phyloP scores from a whole-genome alignment of 1,140 invertebrate species.

The Rhynchophorus ferrugineus region DNA sequence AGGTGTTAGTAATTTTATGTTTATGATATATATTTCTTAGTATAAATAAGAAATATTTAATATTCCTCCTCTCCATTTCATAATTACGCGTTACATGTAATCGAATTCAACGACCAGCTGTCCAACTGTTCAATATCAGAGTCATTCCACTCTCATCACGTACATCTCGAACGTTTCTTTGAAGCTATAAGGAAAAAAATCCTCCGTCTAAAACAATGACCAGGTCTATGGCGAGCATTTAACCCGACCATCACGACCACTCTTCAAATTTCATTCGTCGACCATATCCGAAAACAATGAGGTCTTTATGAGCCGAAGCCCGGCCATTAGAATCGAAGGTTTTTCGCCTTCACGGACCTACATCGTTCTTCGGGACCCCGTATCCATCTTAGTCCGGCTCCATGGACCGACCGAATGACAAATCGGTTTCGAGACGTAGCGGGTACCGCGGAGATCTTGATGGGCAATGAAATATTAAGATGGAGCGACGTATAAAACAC shows the following conservation, averaged over 20 bases:
- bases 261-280: slow-evolving; percentile 22
- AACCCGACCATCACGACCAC: slow-evolving; percentile 15
- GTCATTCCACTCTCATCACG: not conserved
- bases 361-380: not conserved
- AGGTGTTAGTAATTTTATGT: too few relatives aligned
- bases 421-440: slow-evolving; percentile 15
- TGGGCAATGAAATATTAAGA: slow-evolving; percentile 22
- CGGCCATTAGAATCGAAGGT: slow-evolving; percentile 18
- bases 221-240: slow-evolving; percentile 1
- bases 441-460: slow-evolving; percentile 14
- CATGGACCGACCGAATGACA: slow-evolving; percentile 12
- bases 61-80: too few relatives aligned
- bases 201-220: slow-evolving; percentile 7
- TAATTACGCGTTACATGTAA: too few relatives aligned
- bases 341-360: slow-evolving; percentile 8
- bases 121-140: too few relatives aligned
- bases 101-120: too few relatives aligned
- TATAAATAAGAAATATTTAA: too few relatives aligned
- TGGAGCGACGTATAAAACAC: slow-evolving; percentile 7
- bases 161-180: too few relatives aligned
- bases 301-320: slow-evolving; percentile 16
- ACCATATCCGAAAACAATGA: slow-evolving; percentile 21
- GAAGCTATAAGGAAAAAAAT: not conserved
- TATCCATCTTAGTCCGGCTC: not conserved
- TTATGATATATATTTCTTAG: too few relatives aligned